A percentile compares a stretch with the other conserved stretches of the same genome.
Conservation (phyloP, 2,888 invertebrate species). For the Phengaris arion region DNA sequence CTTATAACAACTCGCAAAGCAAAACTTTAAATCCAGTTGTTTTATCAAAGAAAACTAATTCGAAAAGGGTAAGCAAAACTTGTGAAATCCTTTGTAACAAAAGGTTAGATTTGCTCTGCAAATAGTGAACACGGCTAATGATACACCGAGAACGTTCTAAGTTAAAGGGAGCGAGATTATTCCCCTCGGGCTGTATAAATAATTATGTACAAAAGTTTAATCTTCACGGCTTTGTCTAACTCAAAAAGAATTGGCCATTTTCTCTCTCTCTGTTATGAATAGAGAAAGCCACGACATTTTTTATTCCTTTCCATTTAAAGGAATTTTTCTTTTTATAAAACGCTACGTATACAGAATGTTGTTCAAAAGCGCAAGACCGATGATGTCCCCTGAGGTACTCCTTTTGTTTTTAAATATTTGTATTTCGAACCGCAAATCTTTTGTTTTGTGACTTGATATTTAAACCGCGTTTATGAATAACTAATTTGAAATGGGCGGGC, state of each 20-base stretch:
- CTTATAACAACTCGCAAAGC: neutral
- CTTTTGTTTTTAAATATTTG: constrained; percentile 25
- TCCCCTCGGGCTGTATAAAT: constrained; percentile 39
- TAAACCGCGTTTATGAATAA: constrained; percentile 9
- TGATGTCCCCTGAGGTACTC: constrained; percentile 19
- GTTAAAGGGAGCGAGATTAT: constrained; percentile 38
- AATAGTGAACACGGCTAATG: constrained; percentile 37
- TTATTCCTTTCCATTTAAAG: constrained; percentile 27
- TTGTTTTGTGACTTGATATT: neutral
- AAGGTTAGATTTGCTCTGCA: constrained; percentile 27
- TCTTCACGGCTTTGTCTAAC: constrained; percentile 39
- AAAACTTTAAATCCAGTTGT: constrained; percentile 8
- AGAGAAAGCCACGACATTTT: constrained; percentile 29
- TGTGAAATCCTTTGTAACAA: constrained; percentile 30
- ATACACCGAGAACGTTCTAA: constrained; percentile 39
- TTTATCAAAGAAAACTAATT: constrained; percentile 21
- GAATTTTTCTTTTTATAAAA: constrained; percentile 25
- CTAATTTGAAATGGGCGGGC: constrained; percentile 16
- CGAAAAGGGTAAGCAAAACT: constrained; percentile 34
- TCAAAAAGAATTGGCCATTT: constrained; percentile 37
- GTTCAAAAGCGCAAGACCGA: constrained; percentile 22
- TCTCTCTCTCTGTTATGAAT: constrained; percentile 29
- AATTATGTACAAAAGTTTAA: constrained; percentile 41
- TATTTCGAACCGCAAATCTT: constrained; percentile 12
- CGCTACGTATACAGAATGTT: constrained; percentile 21